Base-by-base conservation (phyloP, 2,113 vertebrate species). In the Oceanodroma tethys region DNA sequence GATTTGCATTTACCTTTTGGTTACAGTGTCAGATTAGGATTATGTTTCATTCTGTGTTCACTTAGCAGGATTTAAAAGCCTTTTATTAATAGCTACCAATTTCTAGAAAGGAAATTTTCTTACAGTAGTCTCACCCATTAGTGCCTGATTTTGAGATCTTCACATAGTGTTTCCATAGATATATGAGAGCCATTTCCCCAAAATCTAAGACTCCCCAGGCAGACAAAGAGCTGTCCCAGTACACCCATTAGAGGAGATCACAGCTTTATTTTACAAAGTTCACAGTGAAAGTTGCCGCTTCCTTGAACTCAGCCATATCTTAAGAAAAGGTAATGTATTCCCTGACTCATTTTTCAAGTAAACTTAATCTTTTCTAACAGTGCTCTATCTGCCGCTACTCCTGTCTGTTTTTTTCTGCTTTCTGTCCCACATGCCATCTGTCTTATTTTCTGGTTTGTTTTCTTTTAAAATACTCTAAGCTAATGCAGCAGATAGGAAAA, bases 371-470 rank as follows among this genome's bases (percentile, higher is more conserved):
- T 95, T 96, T 79, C 21, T 85, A 18, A 27, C 72, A 45, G 34
- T 60, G 27, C 19, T n/a, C 67, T 90, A 22, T 90, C 60, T 94
- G 36, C 50, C 13, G 15, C 70, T 93, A 60, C 55, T 75, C 40
- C 9, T 58, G 25, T 58, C 22, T 84, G 4, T 7, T 36, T 72
- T 90, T 74, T 90, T 32, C 21, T 85, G 21, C 42, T 88, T 87
- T 94, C 75, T 83, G 63, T 79, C 82, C 82, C 63, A 87, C 80
- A 12, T 86, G 73, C 86, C 85, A 83, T 94, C 90, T 96, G 91
- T 60, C 47, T 92, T 75, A 36, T 67, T 95, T 94, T 95, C 67
- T 89, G 50, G 11, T 60, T 89, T 94, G 23, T 93, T 96, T 96
- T 94, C 53, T 60, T 83, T 80, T 75, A 10, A 47, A 91, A 48